These are phyloP conservation scores for Nyctibius bracteatus DNA, from an alignment of 2,113 vertebrate species.

Conservation along the genomic window DNA sequence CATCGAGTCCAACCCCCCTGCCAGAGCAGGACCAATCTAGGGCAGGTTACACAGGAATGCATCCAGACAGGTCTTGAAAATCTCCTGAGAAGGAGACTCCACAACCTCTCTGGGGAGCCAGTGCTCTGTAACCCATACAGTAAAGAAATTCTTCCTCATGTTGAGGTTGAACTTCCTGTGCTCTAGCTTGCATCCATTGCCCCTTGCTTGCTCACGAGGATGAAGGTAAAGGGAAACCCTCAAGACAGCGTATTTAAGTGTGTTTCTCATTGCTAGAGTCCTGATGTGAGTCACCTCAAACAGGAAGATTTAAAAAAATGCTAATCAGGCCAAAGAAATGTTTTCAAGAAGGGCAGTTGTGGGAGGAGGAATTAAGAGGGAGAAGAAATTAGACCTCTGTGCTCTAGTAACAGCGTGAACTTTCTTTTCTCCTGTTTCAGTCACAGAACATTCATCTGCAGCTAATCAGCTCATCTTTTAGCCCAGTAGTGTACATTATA, in stretches of 20 bases:
- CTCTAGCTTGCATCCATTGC: too few relatives aligned
- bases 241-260: not conserved
- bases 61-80: too few relatives aligned
- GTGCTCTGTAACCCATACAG: too few relatives aligned
- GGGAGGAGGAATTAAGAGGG: not conserved
- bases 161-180: too few relatives aligned
- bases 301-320: not conserved
- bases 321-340: constrained; percentile 40
- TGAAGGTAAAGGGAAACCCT: not conserved
- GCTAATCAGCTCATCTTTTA: constrained; percentile 25
- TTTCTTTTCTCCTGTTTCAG: constrained; percentile 4
- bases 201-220: too few relatives aligned
- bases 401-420: not conserved
- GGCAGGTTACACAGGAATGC: too few relatives aligned
- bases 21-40: too few relatives aligned
- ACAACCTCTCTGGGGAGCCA: too few relatives aligned
- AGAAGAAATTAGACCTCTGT: constrained; percentile 35
- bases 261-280: not conserved
- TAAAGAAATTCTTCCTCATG: too few relatives aligned
- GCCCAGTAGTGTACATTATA: not conserved
- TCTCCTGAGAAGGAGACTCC: too few relatives aligned
- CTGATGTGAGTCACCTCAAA: not conserved
- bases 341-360: constrained; percentile 16
- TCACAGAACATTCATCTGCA: not conserved
- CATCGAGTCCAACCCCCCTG: too few relatives aligned